phyloP scores from a whole-genome alignment of 2,113 vertebrate species.

The Pleuronectes platessa region DNA sequence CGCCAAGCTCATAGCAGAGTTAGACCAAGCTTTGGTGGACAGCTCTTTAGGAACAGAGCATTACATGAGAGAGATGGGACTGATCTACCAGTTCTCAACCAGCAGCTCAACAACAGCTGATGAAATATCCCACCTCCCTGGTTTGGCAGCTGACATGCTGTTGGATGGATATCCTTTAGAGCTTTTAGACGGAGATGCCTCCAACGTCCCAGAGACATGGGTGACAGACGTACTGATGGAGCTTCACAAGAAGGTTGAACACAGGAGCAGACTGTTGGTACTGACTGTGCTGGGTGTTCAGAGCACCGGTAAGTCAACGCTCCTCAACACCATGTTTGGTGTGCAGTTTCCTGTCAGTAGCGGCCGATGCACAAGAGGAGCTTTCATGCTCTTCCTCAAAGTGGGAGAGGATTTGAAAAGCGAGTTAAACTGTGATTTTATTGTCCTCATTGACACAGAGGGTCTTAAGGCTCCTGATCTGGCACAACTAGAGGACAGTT shows the following conservation, averaged over 20 bases:
- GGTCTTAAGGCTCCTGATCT: constrained; percentile 64
- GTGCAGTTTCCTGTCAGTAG: constrained; percentile 84
- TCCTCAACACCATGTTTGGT: constrained; percentile 89
- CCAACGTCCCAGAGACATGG: constrained; percentile 70
- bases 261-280: constrained; percentile 61
- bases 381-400: constrained; percentile 71
- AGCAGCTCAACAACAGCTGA: not conserved
- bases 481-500: constrained; percentile 54
- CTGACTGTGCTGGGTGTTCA: constrained; percentile 76
- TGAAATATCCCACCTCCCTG: constrained; percentile 39
- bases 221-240: constrained; percentile 60
- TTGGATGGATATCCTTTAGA: constrained; percentile 74
- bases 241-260: constrained; percentile 56
- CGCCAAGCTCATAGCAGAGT: not conserved
- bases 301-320: constrained; percentile 82
- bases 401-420: constrained; percentile 53
- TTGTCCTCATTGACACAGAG: constrained; percentile 73
- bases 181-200: constrained; percentile 75
- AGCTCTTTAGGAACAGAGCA: constrained; percentile 75
- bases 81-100: constrained; percentile 68
- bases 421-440: constrained; percentile 70
- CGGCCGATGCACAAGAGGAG: constrained; percentile 80
- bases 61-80: constrained; percentile 73
- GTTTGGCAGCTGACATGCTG: constrained; percentile 67
- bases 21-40: constrained; percentile 63